These are phyloP conservation scores for Canis aureus DNA, from an alignment of 2,113 vertebrate species.

Conservation along the genomic window DNA sequence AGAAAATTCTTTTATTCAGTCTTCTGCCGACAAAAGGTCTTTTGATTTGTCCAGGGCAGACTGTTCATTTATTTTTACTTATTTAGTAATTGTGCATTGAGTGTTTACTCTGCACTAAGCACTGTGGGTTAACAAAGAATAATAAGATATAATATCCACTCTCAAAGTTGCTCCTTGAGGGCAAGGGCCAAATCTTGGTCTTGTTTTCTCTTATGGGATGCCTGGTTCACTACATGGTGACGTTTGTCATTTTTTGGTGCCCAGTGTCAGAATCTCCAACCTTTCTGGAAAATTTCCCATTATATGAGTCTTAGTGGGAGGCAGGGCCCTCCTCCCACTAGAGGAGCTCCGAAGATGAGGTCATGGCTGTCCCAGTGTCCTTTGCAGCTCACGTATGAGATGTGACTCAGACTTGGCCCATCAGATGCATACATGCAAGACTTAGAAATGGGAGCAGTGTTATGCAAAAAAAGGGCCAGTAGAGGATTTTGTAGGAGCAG, in stretches of 20 bases:
- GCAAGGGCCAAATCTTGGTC: background rate
- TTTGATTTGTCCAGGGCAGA: constrained; percentile 27
- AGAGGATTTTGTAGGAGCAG: background rate
- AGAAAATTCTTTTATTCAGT: constrained; percentile 28
- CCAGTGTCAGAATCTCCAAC: background rate
- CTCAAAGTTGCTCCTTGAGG: background rate
- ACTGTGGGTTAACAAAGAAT: background rate
- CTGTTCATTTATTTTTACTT: constrained; percentile 54
- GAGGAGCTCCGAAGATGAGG: background rate
- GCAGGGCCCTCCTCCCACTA: background rate
- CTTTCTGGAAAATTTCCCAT: background rate
- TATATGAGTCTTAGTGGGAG: background rate
- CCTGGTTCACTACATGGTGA: background rate
- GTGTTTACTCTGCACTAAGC: background rate
- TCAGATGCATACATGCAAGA: background rate
- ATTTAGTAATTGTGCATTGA: constrained; percentile 33
- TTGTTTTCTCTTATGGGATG: background rate
- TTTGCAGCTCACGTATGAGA: background rate
- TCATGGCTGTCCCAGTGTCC: background rate
- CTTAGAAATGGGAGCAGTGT: background rate
- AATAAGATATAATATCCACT: background rate
- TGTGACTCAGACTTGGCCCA: background rate
- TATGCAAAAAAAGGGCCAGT: background rate
- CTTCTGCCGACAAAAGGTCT: background rate
- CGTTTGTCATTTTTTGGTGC: background rate